These are phyloP conservation scores for Dyspetes luteomarginatus DNA, from an alignment of 2,888 invertebrate genomes.

Conservation along the genomic window DNA sequence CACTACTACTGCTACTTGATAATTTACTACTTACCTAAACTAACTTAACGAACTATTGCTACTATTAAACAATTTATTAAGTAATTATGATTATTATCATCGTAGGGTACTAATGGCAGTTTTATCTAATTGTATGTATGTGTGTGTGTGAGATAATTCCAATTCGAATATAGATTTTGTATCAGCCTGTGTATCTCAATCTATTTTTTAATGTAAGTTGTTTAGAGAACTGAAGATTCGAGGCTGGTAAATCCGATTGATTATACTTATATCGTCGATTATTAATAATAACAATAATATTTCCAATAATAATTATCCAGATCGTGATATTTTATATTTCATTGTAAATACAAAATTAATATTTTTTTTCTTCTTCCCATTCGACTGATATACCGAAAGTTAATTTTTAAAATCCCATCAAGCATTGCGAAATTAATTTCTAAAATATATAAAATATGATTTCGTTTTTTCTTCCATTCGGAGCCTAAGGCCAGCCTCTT, in stretches of 20 bases:
- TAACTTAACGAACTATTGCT: constrained; percentile 52
- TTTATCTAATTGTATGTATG: too few relatives aligned
- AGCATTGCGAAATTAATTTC: not conserved
- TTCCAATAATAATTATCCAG: not conserved
- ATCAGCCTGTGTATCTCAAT: constrained; percentile 72
- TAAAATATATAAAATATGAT: not conserved
- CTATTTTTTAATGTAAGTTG: constrained; percentile 26
- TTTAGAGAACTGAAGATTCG: constrained; percentile 7
- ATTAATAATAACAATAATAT: not conserved
- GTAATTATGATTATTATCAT: constrained; percentile 67
- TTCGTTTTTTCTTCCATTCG: not conserved
- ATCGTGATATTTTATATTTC: constrained; percentile 1
- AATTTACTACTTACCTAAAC: constrained; percentile 54
- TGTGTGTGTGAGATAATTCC: constrained; percentile 78
- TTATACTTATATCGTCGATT: not conserved
- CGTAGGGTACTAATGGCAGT: constrained; percentile 75
- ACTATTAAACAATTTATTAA: constrained; percentile 48
- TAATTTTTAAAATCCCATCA: not conserved
- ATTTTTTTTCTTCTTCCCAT: not conserved
- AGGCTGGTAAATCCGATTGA: constrained; percentile 24
- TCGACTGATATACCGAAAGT: not conserved
- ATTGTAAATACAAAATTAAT: constrained; percentile 2
- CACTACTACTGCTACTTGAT: constrained; percentile 54
- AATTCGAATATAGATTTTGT: constrained; percentile 80
- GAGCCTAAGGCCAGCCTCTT: constrained; percentile 25